Evolutionary conservation across 2,888 invertebrate species (phyloP).

Genomic region (Fabriciana adippe): DNA sequence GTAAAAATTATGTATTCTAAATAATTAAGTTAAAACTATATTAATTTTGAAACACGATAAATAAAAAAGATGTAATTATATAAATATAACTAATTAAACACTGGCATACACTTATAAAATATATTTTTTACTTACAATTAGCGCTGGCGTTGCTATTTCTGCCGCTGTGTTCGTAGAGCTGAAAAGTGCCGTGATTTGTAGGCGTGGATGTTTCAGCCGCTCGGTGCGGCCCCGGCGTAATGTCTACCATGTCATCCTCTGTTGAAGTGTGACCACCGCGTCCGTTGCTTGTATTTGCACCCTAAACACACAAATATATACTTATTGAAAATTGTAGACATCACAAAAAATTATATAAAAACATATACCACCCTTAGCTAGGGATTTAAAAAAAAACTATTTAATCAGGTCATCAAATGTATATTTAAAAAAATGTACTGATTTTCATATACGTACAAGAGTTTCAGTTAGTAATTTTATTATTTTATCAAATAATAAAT

Average conservation of each 20-base stretch:
- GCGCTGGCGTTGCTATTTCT: slow-evolving; percentile 59
- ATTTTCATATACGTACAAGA: too few relatives aligned
- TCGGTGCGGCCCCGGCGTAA: slow-evolving; percentile 61
- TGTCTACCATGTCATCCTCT: slow-evolving; percentile 72
- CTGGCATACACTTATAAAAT: slow-evolving; percentile 17
- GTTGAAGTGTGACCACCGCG: slow-evolving; percentile 52
- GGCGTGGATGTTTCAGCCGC: slow-evolving; percentile 59
- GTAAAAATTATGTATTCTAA: too few relatives aligned
- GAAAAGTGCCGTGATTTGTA: slow-evolving; percentile 74
- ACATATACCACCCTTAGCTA: too few relatives aligned
- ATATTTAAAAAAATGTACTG: too few relatives aligned
- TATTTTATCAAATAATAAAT: too few relatives aligned
- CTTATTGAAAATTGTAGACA: too few relatives aligned
- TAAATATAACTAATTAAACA: not conserved
- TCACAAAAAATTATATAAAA: too few relatives aligned
- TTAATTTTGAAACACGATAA: not conserved
- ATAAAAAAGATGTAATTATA: not conserved
- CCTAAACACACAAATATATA: too few relatives aligned
- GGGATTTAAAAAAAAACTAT: too few relatives aligned
- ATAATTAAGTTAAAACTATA: too few relatives aligned
- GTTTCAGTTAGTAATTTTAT: too few relatives aligned
- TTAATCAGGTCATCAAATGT: too few relatives aligned
- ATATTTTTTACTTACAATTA: slow-evolving; percentile 54
- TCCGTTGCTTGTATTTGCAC: slow-evolving; percentile 50
- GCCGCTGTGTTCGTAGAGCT: slow-evolving; percentile 67